Conservation (phyloP, 1,140 invertebrate genomes). For the Caenorhabditis tropicalis region DNA sequence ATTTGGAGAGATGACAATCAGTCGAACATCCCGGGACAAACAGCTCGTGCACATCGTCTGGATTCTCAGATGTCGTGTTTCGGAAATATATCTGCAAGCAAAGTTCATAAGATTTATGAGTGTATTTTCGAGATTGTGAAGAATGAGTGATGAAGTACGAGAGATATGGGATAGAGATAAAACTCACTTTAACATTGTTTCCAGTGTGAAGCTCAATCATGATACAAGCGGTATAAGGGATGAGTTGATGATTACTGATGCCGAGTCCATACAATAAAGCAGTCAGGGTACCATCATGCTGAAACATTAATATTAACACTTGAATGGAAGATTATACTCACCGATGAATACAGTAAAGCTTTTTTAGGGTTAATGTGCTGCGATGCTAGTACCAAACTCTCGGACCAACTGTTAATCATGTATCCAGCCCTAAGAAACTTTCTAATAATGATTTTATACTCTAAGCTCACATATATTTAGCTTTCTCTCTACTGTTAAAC, state of each 20-base stretch:
- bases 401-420: slow-evolving; percentile 45
- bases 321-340: neutral
- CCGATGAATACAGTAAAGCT: slow-evolving; percentile 54
- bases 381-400: slow-evolving; percentile 27
- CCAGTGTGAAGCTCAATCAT: slow-evolving; percentile 46
- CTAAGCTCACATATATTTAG: slow-evolving; percentile 15
- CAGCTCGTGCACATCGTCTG: slow-evolving; percentile 24
- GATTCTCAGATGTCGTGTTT: slow-evolving; percentile 2
- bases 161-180: no score
- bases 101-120: neutral
- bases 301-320: neutral
- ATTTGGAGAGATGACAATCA: slow-evolving; percentile 33
- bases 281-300: slow-evolving; percentile 54
- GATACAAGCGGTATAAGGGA: slow-evolving; percentile 55
- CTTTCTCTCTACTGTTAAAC: slow-evolving; percentile 29
- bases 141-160: no score
- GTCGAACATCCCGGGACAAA: slow-evolving; percentile 4
- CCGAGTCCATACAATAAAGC: slow-evolving; percentile 49
- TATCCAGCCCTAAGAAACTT: slow-evolving; percentile 29
- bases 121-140: no score
- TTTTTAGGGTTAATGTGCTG: slow-evolving; percentile 50
- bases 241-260: slow-evolving; percentile 45
- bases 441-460: neutral
- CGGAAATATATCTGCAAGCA: neutral
- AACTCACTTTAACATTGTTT: slow-evolving; percentile 4